Conservation (phyloP, 2,113 vertebrate genomes). For the Dicentrarchus labrax region DNA sequence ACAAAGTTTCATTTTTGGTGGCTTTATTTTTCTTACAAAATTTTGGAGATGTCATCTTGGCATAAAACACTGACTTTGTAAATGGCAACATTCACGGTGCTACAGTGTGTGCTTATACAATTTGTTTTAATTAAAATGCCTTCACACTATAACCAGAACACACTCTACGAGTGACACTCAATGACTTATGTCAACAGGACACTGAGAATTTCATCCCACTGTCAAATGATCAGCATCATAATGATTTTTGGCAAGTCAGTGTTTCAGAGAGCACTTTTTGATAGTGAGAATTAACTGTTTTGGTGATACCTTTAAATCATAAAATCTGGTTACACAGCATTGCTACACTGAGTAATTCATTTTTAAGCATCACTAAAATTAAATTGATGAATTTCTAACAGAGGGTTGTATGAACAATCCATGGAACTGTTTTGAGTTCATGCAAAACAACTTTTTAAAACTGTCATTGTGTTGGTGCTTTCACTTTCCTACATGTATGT, state of each 20-base stretch:
- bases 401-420: constrained; percentile 35
- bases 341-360: constrained; percentile 44
- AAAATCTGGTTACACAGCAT: constrained; percentile 70
- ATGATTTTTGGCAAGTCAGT: constrained; percentile 81
- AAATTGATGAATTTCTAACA: constrained; percentile 81
- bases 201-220: constrained; percentile 70
- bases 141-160: constrained; percentile 81
- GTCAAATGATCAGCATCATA: constrained; percentile 75
- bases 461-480: constrained; percentile 89
- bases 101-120: constrained; percentile 87
- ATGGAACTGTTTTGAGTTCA: constrained; percentile 74
- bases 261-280: constrained; percentile 91
- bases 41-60: constrained; percentile 69
- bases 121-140: constrained; percentile 85
- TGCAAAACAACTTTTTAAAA: constrained; percentile 81
- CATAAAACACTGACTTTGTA: constrained; percentile 90
- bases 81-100: constrained; percentile 91
- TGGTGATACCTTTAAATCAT: constrained; percentile 83
- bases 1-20: constrained; percentile 82
- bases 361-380: constrained; percentile 71
- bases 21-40: constrained; percentile 83
- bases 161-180: constrained; percentile 66
- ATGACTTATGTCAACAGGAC: constrained; percentile 62
- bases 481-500: constrained; percentile 71
- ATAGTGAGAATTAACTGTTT: constrained; percentile 85